Conservation (phyloP, 92 coral and sea anemone species). For the Actinostola sp. region DNA sequence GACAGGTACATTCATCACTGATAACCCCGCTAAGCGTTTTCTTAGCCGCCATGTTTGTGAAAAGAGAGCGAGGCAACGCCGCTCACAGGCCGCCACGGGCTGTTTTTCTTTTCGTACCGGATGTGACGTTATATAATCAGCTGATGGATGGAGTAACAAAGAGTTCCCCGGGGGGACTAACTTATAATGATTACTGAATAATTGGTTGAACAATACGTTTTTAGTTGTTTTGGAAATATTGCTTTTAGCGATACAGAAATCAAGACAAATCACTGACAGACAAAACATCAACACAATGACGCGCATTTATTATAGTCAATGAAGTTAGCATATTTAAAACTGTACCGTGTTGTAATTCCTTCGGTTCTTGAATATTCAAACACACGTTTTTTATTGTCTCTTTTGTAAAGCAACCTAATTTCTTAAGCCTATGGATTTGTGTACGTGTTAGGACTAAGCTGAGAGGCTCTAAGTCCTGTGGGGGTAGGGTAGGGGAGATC, state of each 20-base stretch:
- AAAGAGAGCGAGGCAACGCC: neutral
- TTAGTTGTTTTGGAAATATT: conserved; percentile 10
- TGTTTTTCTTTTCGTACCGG: conserved; percentile 17
- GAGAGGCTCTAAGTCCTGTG: neutral
- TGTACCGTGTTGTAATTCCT: neutral
- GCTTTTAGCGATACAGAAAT: neutral
- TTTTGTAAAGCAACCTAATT: conserved; percentile 1
- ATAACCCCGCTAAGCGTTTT: conserved; percentile 48
- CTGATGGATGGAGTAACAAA: conserved; percentile 3
- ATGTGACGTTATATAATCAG: conserved; percentile 19
- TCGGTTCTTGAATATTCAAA: conserved; percentile 5
- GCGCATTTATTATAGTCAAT: too few species aligned
- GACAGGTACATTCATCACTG: conserved; percentile 55
- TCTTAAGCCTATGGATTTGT: neutral
- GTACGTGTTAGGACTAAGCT: neutral
- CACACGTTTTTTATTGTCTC: conserved; percentile 6
- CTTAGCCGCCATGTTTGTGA: conserved; percentile 41
- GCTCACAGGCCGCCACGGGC: conserved; percentile 27
- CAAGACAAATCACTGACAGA: neutral
- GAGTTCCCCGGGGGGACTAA: conserved; percentile 22
- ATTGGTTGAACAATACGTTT: conserved; percentile 22
- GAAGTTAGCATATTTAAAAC: neutral
- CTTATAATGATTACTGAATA: conserved; percentile 21
- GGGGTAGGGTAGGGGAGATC: neutral
- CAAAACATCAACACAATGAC: neutral